Evolutionary conservation across 1,140 invertebrate species (phyloP), one percentile per base, ranked within the genome.

Genomic region (Spodoptera litura): DNA sequence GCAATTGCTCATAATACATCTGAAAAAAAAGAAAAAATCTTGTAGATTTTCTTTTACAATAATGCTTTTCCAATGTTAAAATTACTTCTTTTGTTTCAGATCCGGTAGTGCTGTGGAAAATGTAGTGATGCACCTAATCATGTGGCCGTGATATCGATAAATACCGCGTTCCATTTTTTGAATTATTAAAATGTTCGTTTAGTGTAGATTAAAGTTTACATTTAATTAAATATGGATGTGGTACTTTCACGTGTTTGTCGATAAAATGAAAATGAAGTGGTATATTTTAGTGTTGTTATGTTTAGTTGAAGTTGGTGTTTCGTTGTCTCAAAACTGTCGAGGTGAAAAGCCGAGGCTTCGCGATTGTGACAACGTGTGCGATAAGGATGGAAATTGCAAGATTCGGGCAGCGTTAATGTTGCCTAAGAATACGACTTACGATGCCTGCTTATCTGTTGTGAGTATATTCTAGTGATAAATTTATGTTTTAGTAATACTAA

Each of bases 381-480:
- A 94, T 44, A 78, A 81, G 0, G 59, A 87, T 13, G 85, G 87
- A 15, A 91, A 92, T 53, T 96, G 95, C 77, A 91, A 92, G 12
- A 93, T 96, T n/a, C 87, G 95, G 25, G 95, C 95, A 1, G 94
- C 96, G 4, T 90, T 96, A 8, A 85, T 96, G 61, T 81, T 96
- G 78, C 95, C 96, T 0, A 94, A 93, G 49, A 95, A 95, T 78
- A 95, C 94, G 0, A 87, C 88, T 3, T 95, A 94, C 49, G 91
- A 95, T 66, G 95, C 95, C 0, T 95, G 95, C 4, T 83, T 96
- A 80, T 81, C 91, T 15, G 93, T 94, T 11, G 95, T 95, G 75
- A 94, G 91, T 81, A 78, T 78, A 11, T 10, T 44, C 35, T 44
- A 9, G 3, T 44, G 35, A 38, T 38, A 38, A 38, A 1, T 38